Conservation (phyloP, 2,797 vertebrate species). For the Pantherophis vulpinus region DNA sequence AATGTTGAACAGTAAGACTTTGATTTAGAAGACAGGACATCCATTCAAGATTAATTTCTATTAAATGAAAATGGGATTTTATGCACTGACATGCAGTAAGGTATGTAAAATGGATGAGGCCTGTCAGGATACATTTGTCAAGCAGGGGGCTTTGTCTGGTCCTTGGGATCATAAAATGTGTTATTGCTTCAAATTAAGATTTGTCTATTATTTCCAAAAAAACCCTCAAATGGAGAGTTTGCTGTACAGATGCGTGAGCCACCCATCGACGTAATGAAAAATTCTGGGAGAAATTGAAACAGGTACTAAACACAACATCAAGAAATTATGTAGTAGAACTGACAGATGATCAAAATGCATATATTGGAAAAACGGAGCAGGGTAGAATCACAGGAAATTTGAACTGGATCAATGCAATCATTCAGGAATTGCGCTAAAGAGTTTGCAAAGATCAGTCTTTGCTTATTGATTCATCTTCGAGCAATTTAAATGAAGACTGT, state of each 20-base stretch:
- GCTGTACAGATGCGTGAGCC: background rate
- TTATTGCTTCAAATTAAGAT: background rate
- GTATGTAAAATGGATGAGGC: background rate
- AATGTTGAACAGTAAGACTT: background rate
- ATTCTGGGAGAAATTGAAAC: background rate
- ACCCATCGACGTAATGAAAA: background rate
- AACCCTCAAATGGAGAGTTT: background rate
- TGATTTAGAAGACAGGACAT: background rate
- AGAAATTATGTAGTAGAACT: too few relatives aligned
- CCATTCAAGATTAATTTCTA: background rate
- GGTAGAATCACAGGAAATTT: background rate
- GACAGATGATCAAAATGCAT: background rate
- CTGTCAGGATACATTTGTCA: background rate
- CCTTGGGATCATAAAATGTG: background rate
- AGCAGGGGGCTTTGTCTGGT: background rate
- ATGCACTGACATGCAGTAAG: background rate
- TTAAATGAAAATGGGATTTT: background rate
- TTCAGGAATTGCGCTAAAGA: background rate
- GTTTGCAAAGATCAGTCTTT: background rate
- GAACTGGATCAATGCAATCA: background rate
- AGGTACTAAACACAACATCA: background rate
- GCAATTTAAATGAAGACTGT: background rate
- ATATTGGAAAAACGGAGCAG: background rate
- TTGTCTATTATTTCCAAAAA: background rate
- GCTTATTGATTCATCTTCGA: background rate